Evolutionary conservation across 2,113 vertebrate genomes (phyloP).

Genomic region (Mola mola): DNA sequence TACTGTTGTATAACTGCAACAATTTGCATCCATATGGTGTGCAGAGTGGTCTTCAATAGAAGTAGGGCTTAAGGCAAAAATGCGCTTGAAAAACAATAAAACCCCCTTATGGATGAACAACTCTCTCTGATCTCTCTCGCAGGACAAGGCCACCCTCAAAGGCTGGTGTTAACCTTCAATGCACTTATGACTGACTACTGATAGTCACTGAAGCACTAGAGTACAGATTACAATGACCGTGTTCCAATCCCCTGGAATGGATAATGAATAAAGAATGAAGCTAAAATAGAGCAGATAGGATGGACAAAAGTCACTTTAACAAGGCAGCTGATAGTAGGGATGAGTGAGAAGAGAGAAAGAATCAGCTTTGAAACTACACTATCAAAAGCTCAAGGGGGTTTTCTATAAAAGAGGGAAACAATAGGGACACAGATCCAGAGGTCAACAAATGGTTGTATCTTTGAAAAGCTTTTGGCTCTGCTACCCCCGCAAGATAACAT

Average conservation of each 20-base stretch:
- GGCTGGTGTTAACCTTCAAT: constrained; percentile 68
- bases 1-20: constrained; percentile 2
- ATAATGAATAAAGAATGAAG: constrained; percentile 63
- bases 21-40: constrained; percentile 50
- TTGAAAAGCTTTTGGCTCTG: constrained; percentile 28
- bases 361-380: constrained; percentile 17
- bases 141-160: constrained; percentile 57
- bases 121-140: constrained; percentile 33
- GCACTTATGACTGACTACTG: constrained; percentile 64
- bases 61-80: constrained; percentile 41
- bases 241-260: constrained; percentile 56
- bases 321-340: constrained; percentile 31
- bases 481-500: constrained; percentile 22
- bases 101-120: constrained; percentile 51
- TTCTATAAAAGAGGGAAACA: constrained; percentile 18
- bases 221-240: constrained; percentile 64
- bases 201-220: constrained; percentile 51
- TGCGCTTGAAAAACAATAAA: constrained; percentile 43
- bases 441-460: constrained; percentile 48
- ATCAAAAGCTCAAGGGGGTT: constrained; percentile 33
- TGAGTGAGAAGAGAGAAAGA: constrained; percentile 22
- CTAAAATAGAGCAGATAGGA: constrained; percentile 53
- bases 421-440: constrained; percentile 48
- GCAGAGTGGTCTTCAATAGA: constrained; percentile 10
- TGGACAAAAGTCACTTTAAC: constrained; percentile 60